Base-by-base conservation (phyloP, 1,140 invertebrate species). In the Sminthurinus signatus region DNA sequence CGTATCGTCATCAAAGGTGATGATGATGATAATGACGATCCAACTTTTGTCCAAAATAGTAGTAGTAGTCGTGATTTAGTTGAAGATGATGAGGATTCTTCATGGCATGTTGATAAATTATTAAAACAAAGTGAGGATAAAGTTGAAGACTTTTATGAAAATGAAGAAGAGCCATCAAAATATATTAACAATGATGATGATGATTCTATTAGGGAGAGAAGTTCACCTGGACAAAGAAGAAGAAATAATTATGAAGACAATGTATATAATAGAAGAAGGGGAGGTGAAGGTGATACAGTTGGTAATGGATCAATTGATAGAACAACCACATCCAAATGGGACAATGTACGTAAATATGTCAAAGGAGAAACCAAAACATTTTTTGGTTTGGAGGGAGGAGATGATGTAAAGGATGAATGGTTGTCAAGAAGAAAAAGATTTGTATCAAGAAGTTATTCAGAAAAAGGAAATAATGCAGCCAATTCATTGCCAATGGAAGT, bases 361-460 rank as follows among this genome's bases (percentile, higher is more conserved):
- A 27, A 67, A 29, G 58, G 50, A 36, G 70, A 68, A 32, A 69
- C 62, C 8, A 66, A 57, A 42, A 68, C 67, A 39, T 71, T 71
- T 56, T 71, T 71, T 60, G 70, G 70, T 42, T 43, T 66, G 43
- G 63, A 69, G 54, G 52, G 61, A 28, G 48, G 58, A 31, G 63
- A 65, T 14, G 60, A 69, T 28, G 36, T 71, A 23, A 71, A 71
- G 44, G 70, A 71, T 28, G 70, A 71, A 51, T 71, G 70, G 70
- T 58, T 71, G 46, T 66, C 66, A 19, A 62, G 70, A 42, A 43
- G 70, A 39, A 71, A 71, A 32, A 21, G 66, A 17, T 71, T 71
- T 43, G 70, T 67, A 17, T 68, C 64, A 14, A 31, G 70, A 46
- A 42, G 70, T 54, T 71, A 71, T 51, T 71, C 70, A 27, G 70